phyloP scores from a whole-genome alignment of 1,140 invertebrate genomes.

The Zaprionus davidi region DNA sequence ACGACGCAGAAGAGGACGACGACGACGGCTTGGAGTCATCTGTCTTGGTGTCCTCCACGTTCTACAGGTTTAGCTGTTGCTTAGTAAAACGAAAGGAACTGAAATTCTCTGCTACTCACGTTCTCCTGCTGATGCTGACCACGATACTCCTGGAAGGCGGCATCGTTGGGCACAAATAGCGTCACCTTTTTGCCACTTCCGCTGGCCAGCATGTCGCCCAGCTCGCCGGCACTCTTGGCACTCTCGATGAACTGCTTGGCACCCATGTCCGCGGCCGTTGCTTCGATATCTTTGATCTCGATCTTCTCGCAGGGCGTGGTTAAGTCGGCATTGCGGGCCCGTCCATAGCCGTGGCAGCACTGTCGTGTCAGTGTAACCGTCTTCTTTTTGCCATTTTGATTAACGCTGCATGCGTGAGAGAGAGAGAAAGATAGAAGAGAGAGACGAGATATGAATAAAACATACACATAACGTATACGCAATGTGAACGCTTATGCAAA shows the following conservation, averaged over 20 bases:
- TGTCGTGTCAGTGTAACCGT: conserved; percentile 86
- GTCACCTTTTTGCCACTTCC: conserved; percentile 83
- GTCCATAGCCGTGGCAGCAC: conserved; percentile 87
- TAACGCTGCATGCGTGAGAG: conserved; percentile 80
- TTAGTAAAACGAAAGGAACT: neutral
- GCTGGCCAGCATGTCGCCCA: conserved; percentile 84
- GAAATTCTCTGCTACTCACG: conserved; percentile 39
- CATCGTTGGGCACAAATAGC: conserved; percentile 86
- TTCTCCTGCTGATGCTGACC: conserved; percentile 71
- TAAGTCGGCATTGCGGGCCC: conserved; percentile 83
- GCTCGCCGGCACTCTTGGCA: conserved; percentile 84
- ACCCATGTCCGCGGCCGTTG: conserved; percentile 85
- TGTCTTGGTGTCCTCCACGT: conserved; percentile 67
- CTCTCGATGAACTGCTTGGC: conserved; percentile 86
- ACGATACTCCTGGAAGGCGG: conserved; percentile 85
- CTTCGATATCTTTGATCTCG: conserved; percentile 85
- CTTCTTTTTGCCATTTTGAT: conserved; percentile 86
- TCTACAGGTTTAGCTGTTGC: conserved; percentile 30
- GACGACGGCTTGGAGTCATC: conserved; percentile 52
- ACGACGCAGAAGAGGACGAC: neutral
- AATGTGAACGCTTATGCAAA: conserved; percentile 20
- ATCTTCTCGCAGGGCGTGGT: conserved; percentile 85
- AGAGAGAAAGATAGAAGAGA: neutral
- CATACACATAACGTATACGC: conserved; percentile 20
- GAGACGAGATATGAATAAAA: conserved; percentile 14